Evolutionary conservation across 53 echinoderm and acorn worm species (phyloP), one percentile per base, ranked within the genome.

Genomic region (Stichopus horrens): DNA sequence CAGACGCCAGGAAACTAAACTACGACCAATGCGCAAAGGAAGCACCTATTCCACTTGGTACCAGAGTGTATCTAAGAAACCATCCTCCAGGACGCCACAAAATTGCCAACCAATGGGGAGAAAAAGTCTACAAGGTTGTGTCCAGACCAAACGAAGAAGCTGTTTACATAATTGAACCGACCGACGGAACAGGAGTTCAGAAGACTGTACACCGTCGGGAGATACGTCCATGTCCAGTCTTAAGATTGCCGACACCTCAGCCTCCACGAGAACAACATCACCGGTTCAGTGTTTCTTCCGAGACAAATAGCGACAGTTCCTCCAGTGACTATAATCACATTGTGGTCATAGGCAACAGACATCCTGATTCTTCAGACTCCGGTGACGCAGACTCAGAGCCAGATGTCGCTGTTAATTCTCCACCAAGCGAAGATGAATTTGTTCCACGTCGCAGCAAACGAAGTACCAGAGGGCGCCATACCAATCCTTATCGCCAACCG

Each of bases 21-120:
- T 90, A 84, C 53, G 90, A 90, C 90, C 52, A 74, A 55, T 54
- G 54, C 20, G 74, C 90, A 53, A 84, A 74, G 23, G 86, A 86
- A 60, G 75, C 21, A 76, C 86, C 90, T 21, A 54, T 90, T 19
- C 54, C 66, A 6, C 13, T 88, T 52, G 88, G 91, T n/a, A 73
- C 87, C 18, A 87, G 86, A 73, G 91, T 91, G 20, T 88, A 86
- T 76, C 71, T 88, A 54, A 66, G 74, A 55, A 83, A 23, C 14
- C 91, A 91, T 88, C 91, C 88, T 23, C 79, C 58, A 79, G 89
- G 93, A 7, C 23, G 90, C 55, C 90, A 81, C 63, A 92, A 92
- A 57, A 93, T 91, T 23, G 78, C 88, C 0, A 88, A 91, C 76
- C 55, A 76, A 53, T 93, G 93, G 91, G 60, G 63, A 18, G 18